Evolutionary conservation across 2,888 invertebrate genomes (phyloP).

Genomic region (Sipha maydis): DNA sequence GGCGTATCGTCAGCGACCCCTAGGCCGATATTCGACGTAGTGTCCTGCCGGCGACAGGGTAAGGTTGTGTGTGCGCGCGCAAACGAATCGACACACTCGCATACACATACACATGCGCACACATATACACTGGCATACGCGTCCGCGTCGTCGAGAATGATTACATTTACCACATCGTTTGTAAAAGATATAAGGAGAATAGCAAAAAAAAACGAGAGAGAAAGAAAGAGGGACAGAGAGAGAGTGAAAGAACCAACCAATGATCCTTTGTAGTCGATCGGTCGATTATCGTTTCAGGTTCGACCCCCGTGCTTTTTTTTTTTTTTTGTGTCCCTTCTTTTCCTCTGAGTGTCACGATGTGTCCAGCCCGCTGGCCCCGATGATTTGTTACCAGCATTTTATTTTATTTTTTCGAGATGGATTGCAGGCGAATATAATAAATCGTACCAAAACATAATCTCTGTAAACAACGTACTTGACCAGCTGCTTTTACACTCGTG

Average conservation of each 20-base stretch:
- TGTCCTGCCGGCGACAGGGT: not conserved
- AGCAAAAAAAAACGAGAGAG: not conserved
- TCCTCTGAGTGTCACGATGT: too few species aligned
- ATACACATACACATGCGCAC: not conserved
- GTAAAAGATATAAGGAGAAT: not conserved
- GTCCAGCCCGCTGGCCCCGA: too few species aligned
- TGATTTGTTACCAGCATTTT: too few species aligned
- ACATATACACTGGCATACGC: not conserved
- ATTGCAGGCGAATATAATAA: too few species aligned
- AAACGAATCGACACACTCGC: not conserved
- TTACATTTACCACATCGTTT: not conserved
- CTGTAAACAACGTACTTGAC: too few species aligned
- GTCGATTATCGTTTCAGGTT: not conserved
- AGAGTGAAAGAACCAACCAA: not conserved
- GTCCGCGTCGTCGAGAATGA: not conserved
- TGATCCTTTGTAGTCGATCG: not conserved
- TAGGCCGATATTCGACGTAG: not conserved
- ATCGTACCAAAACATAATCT: too few species aligned
- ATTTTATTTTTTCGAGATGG: too few species aligned
- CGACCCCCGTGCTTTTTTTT: not conserved
- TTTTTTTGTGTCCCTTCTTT: not conserved
- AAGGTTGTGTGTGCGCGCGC: not conserved
- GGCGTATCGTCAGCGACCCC: not conserved
- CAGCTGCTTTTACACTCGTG: too few species aligned
- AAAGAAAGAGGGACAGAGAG: not conserved